Evolutionary conservation across 2,113 vertebrate genomes (phyloP).

Genomic region (Sceloporus tristichus): DNA sequence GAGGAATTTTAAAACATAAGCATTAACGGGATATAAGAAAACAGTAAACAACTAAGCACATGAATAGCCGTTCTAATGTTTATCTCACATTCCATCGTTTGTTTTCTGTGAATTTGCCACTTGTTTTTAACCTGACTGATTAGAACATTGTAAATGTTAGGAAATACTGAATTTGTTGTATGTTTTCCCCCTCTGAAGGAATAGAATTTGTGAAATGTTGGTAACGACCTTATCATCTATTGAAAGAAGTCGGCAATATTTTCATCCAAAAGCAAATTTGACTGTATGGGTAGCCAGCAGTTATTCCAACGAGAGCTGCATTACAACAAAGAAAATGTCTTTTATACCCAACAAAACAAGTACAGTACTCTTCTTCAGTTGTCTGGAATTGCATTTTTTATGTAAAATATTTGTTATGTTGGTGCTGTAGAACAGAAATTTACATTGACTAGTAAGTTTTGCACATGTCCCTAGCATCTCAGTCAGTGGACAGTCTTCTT

Average conservation of each 20-base stretch:
- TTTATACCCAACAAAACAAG: constrained; percentile 57
- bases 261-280: constrained; percentile 42
- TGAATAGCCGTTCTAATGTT: too few species aligned
- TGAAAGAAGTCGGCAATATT: constrained; percentile 24
- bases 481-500: not conserved
- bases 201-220: not conserved
- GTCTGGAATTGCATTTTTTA: not conserved
- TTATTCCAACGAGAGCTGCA: constrained; percentile 38
- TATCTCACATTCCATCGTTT: too few species aligned
- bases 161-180: constrained; percentile 14
- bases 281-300: constrained; percentile 61
- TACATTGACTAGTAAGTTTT: not conserved
- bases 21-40: not conserved
- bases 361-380: not conserved
- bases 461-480: not conserved
- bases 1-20: not conserved
- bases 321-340: constrained; percentile 66
- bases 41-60: too few species aligned
- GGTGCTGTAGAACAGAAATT: not conserved
- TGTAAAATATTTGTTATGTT: constrained; percentile 13
- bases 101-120: not conserved
- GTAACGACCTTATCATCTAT: constrained; percentile 46
- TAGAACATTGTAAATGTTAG: not conserved
- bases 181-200: constrained; percentile 48
- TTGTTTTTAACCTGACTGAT: not conserved